Evolutionary conservation across 2,797 vertebrate species (phyloP).

Genomic region (Parauchenoglanis punctatus): DNA sequence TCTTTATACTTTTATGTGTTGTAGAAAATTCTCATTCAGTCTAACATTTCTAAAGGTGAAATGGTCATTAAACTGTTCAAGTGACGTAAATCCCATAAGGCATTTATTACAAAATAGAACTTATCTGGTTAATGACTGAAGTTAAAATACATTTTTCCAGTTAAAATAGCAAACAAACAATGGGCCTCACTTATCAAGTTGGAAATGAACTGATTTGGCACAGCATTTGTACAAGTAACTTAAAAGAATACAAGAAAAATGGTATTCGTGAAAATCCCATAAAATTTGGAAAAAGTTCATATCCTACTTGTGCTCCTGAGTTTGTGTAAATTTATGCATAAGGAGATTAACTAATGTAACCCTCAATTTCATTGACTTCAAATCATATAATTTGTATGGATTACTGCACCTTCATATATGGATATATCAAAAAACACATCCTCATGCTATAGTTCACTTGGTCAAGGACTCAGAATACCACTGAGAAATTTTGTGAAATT

Average conservation of each 20-base stretch:
- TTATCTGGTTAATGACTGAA: constrained; percentile 31
- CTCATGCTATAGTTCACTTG: not conserved
- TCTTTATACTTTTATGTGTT: not conserved
- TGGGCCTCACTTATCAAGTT: not conserved
- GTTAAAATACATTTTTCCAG: not conserved
- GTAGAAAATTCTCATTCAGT: constrained; percentile 20
- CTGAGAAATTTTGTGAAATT: not conserved
- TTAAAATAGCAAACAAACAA: not conserved
- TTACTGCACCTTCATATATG: not conserved
- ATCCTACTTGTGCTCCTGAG: not conserved
- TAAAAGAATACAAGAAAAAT: not conserved
- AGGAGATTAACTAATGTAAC: not conserved
- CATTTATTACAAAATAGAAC: constrained; percentile 4
- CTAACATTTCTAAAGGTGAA: constrained; percentile 37
- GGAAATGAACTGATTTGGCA: not conserved
- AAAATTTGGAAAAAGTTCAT: not conserved
- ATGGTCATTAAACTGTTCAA: constrained; percentile 19
- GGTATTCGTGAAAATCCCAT: not conserved
- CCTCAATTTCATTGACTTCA: not conserved
- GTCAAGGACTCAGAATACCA: not conserved
- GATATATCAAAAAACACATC: not conserved
- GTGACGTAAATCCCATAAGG: constrained; percentile 17
- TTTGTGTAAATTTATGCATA: not conserved
- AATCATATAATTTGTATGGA: not conserved
- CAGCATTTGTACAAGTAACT: not conserved